Conservation (phyloP, 2,797 vertebrate genomes). For the Sebastes iracundus region DNA sequence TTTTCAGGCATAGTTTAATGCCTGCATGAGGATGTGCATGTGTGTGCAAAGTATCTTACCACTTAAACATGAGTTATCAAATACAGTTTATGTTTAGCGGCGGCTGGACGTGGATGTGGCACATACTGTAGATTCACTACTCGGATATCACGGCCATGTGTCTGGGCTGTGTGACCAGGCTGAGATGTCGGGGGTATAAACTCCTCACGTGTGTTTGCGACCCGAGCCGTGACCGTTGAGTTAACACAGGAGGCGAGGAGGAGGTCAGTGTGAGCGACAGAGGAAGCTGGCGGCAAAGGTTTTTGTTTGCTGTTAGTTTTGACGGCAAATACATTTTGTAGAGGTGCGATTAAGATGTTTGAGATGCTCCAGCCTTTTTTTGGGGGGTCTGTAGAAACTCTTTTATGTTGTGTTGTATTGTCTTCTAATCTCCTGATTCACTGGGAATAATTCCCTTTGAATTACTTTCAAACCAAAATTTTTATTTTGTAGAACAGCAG, state of each 20-base stretch:
- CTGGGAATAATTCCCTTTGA: too few species aligned
- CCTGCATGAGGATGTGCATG: background rate
- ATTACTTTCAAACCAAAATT: background rate
- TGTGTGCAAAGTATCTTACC: background rate
- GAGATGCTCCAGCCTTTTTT: background rate
- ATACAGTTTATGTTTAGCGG: background rate
- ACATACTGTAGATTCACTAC: background rate
- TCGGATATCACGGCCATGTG: constrained; percentile 7
- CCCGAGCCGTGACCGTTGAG: background rate
- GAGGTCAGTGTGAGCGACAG: background rate
- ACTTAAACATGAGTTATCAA: background rate
- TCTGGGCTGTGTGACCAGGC: background rate
- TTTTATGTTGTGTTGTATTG: background rate
- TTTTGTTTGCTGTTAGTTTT: background rate
- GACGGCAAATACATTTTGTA: background rate
- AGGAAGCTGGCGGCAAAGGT: background rate
- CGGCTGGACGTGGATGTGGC: background rate
- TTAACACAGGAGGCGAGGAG: background rate
- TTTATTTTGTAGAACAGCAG: background rate
- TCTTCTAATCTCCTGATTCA: too few species aligned
- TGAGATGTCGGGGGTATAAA: background rate
- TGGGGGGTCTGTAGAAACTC: background rate
- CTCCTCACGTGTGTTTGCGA: background rate
- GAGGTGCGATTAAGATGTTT: too few species aligned
- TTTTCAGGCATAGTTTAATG: background rate